Percentiles rank a stretch among this genome's conserved stretches.
phyloP scores from a whole-genome alignment of 2,797 vertebrate genomes.

The Buphagus erythrorhynchus region DNA sequence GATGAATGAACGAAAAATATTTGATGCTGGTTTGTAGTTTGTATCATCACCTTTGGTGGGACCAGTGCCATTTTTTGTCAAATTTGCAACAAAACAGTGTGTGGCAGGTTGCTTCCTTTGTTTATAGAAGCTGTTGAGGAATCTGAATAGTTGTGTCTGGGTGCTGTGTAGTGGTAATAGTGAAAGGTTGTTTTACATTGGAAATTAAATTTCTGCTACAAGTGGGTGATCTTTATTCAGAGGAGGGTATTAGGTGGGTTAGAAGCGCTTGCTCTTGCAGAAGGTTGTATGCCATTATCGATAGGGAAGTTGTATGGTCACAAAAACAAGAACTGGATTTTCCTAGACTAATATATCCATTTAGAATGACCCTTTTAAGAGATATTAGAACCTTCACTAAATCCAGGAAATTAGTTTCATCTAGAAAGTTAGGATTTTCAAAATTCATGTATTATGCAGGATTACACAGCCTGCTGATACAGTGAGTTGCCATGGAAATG shows the following conservation, averaged over 20 bases:
- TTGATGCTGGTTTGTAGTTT: not conserved
- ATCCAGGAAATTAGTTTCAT: not conserved
- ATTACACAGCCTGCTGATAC: not conserved
- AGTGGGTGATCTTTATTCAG: not conserved
- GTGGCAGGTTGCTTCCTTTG: not conserved
- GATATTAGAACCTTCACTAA: not conserved
- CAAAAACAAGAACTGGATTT: not conserved
- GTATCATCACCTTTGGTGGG: not conserved
- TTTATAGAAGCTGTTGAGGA: not conserved
- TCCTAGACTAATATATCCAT: not conserved
- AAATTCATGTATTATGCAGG: conserved; percentile 23
- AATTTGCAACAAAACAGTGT: not conserved
- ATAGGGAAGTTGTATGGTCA: not conserved
- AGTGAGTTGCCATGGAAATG: not conserved
- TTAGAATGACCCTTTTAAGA: not conserved
- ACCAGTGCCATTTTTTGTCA: not conserved
- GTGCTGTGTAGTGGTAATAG: not conserved
- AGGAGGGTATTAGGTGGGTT: not conserved
- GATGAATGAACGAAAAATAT: not conserved
- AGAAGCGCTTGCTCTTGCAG: not conserved
- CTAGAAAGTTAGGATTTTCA: conserved; percentile 7
- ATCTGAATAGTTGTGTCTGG: not conserved
- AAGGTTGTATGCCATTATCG: not conserved
- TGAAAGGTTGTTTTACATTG: not conserved
- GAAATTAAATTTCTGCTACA: not conserved